Evolutionary conservation across 1,140 invertebrate species (phyloP), one percentile per base, ranked within the genome.

Genomic region (Parasteatoda tepidariorum): DNA sequence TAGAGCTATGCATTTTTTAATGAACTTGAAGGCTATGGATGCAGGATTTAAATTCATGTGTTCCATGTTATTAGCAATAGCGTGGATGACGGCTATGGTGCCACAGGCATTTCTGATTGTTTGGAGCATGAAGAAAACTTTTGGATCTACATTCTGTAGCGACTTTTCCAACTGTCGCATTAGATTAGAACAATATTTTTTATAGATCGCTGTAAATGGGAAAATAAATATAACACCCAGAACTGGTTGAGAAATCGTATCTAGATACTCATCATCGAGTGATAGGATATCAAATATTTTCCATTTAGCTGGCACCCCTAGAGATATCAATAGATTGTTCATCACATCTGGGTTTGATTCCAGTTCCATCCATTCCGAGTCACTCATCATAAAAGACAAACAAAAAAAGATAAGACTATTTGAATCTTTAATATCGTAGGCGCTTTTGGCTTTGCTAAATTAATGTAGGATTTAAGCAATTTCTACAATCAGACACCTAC

Each of bases 101-200:
- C 97, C 97, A 91, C 97, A 99, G 3, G 97, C 97, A 92, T 99
- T 99, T 38, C 93, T 93, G 64, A 98, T 93, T 73, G 93, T 94
- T 89, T 99, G 98, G 87, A 95, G 96, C 91, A 98, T 93, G 89
- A 94, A 97, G 89, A 95, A 98, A 59, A 98, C 88, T 86, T 93
- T 71, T 92, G 48, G 4, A 41, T 86, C 78, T 26, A 92, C 91
- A 82, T 92, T 92, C n/a, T 91, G 88, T 82, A 91, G 89, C 38
- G 94, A 91, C 81, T 92, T 90, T 41, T 68, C 78, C 9, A 73
- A 13, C 5, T 59, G 33, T 75, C 90, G 90, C 87, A 93, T 92
- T 85, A 90, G 86, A 87, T 93, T 90, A 82, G 91, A 89, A 73
- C 92, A 91, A 87, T 92, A 91, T 86, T 92, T 88, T 86, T 94